These are phyloP conservation scores for Diorhabda carinulata DNA, from an alignment of 1,140 invertebrate species.

Conservation along the genomic window DNA sequence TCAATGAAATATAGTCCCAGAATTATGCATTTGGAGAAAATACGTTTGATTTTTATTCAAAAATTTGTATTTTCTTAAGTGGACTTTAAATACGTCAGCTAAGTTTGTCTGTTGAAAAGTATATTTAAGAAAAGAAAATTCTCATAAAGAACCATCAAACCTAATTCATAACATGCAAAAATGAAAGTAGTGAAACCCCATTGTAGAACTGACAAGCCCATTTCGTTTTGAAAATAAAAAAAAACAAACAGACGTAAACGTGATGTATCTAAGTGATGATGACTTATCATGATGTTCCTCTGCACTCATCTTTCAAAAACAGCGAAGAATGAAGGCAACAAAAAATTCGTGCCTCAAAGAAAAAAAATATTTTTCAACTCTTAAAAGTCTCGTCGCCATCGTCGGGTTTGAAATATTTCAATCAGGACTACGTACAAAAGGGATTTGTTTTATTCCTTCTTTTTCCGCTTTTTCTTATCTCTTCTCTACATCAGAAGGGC, in stretches of 20 bases:
- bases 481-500: conserved; percentile 13
- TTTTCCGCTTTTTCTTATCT: conserved; percentile 16
- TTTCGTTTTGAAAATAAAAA: not conserved
- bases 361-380: conserved; percentile 13
- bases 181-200: too few relatives aligned
- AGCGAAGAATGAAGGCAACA: not conserved
- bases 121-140: too few relatives aligned
- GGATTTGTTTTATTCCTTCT: conserved; percentile 13
- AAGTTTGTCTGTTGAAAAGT: too few relatives aligned
- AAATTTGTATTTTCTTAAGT: too few relatives aligned
- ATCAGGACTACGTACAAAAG: conserved; percentile 11
- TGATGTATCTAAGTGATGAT: not conserved
- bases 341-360: conserved; percentile 1
- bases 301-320: not conserved
- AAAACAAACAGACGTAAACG: not conserved
- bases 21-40: too few relatives aligned
- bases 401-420: conserved; percentile 4
- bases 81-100: too few relatives aligned
- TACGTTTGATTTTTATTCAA: too few relatives aligned
- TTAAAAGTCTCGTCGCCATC: conserved; percentile 1
- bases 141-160: too few relatives aligned
- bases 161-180: too few relatives aligned
- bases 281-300: not conserved
- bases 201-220: too few relatives aligned
- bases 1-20: too few relatives aligned